phyloP scores from a whole-genome alignment of 2,888 invertebrate genomes.

The Caenorhabditis virilis region DNA sequence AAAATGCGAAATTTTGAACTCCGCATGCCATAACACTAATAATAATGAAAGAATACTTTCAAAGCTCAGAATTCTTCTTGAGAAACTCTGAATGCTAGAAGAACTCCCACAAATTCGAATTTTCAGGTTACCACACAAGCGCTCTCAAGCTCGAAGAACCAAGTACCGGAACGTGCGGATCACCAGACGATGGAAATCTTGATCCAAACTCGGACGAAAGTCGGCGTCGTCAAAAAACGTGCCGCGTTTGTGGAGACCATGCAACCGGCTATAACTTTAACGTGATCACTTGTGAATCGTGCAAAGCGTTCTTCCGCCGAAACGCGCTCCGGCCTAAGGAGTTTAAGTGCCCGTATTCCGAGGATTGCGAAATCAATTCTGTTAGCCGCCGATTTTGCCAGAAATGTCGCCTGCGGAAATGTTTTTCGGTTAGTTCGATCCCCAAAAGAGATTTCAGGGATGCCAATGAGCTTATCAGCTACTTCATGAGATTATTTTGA shows the following conservation, averaged over 20 bases:
- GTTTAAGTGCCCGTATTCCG: constrained; percentile 66
- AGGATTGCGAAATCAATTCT: constrained; percentile 66
- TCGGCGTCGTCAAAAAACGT: constrained; percentile 61
- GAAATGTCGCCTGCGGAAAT: constrained; percentile 90
- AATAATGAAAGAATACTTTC: too few species aligned
- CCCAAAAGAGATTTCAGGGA: too few species aligned
- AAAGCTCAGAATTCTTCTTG: too few species aligned
- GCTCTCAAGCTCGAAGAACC: constrained; percentile 41
- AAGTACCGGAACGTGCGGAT: constrained; percentile 28
- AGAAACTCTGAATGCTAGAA: too few species aligned
- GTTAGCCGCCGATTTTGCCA: constrained; percentile 81
- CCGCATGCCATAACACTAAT: too few species aligned
- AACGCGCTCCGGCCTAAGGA: constrained; percentile 86
- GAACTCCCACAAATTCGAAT: too few species aligned
- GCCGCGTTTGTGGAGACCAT: constrained; percentile 66
- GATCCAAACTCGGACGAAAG: constrained; percentile 35
- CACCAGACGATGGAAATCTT: constrained; percentile 43
- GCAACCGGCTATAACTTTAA: constrained; percentile 68
- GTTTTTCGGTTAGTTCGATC: constrained; percentile 84
- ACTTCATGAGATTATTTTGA: too few species aligned
- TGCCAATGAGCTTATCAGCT: too few species aligned
- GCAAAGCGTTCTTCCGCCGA: constrained; percentile 92
- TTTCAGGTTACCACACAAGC: constrained; percentile 37
- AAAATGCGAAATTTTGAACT: too few species aligned
- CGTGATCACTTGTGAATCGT: constrained; percentile 77